Conservation (phyloP, 2,797 vertebrate genomes). For the Helarctos malayanus region DNA sequence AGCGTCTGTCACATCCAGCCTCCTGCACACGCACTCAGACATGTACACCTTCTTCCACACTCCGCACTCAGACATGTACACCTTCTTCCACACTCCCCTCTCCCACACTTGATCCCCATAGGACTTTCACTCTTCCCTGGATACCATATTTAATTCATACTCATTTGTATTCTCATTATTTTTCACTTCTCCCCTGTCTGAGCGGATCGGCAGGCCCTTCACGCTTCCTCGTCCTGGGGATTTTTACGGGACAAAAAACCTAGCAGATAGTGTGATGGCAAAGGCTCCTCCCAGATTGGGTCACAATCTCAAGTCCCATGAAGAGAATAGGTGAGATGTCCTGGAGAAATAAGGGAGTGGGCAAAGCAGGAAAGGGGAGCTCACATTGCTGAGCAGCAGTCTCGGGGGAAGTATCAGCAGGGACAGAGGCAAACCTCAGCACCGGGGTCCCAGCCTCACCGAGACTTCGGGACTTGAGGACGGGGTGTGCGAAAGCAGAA, state of each 20-base stretch:
- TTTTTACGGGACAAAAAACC: background rate
- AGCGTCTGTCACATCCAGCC: background rate
- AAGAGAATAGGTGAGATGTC: background rate
- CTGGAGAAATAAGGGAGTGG: background rate
- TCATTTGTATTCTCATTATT: background rate
- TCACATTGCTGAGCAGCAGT: background rate
- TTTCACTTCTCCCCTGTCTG: background rate
- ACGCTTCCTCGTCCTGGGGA: background rate
- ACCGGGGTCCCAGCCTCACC: background rate
- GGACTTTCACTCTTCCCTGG: background rate
- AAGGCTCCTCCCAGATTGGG: background rate
- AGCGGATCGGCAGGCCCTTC: background rate
- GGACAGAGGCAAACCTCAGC: background rate
- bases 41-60: background rate
- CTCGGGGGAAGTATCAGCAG: background rate
- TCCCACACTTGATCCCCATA: too few relatives aligned
- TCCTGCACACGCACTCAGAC: fast-evolving
- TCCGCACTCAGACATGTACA: too few relatives aligned
- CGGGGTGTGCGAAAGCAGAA: background rate
- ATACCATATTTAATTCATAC: background rate
- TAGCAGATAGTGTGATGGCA: background rate
- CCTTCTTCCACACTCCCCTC: background rate
- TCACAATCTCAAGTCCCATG: background rate
- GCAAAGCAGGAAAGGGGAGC: background rate
- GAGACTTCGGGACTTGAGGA: background rate